These are phyloP conservation scores for Clitarchus hookeri DNA, from an alignment of 2,888 invertebrate species.

Conservation along the genomic window DNA sequence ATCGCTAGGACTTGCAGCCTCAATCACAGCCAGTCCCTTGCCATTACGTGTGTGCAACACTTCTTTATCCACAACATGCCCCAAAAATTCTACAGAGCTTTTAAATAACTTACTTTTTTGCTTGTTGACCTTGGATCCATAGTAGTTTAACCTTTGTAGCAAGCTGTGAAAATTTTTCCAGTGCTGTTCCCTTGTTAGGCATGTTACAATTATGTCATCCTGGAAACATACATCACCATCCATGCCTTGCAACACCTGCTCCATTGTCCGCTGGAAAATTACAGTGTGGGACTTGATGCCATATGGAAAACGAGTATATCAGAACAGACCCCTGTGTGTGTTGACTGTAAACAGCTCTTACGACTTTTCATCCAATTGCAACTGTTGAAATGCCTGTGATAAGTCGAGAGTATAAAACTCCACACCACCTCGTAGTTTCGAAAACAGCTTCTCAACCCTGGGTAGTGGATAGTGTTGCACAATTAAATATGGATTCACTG, in stretches of 20 bases:
- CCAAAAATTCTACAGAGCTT: conserved; percentile 14
- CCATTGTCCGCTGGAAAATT: conserved; percentile 28
- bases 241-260: conserved; percentile 28
- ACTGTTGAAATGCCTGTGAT: too few species aligned
- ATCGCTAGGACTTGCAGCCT: conserved; percentile 16
- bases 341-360: background rate
- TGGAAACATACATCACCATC: conserved; percentile 24
- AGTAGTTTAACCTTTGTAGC: conserved; percentile 5
- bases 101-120: conserved; percentile 16
- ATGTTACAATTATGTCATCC: conserved; percentile 28
- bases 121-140: conserved; percentile 28
- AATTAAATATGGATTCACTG: too few species aligned
- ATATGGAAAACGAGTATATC: conserved; percentile 21
- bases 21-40: conserved; percentile 22
- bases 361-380: background rate
- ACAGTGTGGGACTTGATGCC: conserved; percentile 11
- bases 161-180: background rate
- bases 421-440: too few species aligned
- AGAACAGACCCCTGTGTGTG: conserved; percentile 25
- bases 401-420: too few species aligned
- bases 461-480: too few species aligned
- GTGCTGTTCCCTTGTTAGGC: background rate
- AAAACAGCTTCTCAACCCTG: too few species aligned
- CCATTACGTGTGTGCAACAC: background rate
- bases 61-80: background rate